Evolutionary conservation across 1,140 invertebrate species (phyloP), one percentile per base, ranked within the genome.

Genomic region (Camponotus pennsylvanicus): DNA sequence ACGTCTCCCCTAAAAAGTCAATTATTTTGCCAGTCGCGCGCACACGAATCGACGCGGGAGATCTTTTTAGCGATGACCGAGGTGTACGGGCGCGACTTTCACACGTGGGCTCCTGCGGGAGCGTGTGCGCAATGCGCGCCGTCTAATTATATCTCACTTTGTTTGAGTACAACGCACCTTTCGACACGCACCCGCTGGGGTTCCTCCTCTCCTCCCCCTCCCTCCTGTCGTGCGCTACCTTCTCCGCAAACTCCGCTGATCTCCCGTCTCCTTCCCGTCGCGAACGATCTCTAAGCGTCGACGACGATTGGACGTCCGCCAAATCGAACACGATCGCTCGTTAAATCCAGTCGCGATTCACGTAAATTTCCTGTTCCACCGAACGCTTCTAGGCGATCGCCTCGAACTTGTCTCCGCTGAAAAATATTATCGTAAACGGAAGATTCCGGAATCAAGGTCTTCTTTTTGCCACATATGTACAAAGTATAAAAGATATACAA

Each of bases 101-200:
- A 87, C 87, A 89, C 90, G 85, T 90, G 90, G 90, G 76, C 69
- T 40, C 84, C 82, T 67, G 83, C 77, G 84, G 86, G 78, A 71
- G 76, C 76, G 78, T 78, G 64, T 78, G 69, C 90, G 89, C 75
- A 75, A 61, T 87, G 49, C 80, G 90, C 90, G 86, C 89, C 84
- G 83, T 93, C 94, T 94, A 94, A 94, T 94, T 92, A 94, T 95
- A 95, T 93, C 94, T 92, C 90, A 94, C 94, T 94, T 95, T 95
- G 94, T 95, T 95, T 93, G 93, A 94, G 94, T 95, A 94, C 93
- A 95, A 94, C 94, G 94, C 93, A 95, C 94, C 94, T 94, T 94
- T 94, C 90, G 92, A 89, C 93, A 88, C 91, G 92, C 92, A 91
- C 85, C 85, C 86, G 84, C 85, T 86, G 61, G 79, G 55, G 85